Base-by-base conservation (phyloP, 2,888 invertebrate genomes). In the Apantesis nais region DNA sequence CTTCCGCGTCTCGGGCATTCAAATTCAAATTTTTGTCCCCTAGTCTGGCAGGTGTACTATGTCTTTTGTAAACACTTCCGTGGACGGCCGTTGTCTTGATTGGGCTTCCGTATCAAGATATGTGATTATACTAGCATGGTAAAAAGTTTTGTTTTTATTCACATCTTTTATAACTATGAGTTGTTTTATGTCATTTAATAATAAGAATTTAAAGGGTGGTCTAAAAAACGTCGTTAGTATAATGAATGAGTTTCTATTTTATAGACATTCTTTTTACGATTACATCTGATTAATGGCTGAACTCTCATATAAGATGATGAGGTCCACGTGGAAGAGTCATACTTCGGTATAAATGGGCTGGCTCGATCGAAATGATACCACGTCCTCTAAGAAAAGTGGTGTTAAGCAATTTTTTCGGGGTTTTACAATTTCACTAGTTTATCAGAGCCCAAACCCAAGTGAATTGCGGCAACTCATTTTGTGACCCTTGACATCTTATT, bases 1-100 rank as follows among this genome's bases (percentile, higher is more conserved):
- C 93, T 93, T 92, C 88, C 83, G 85, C 76, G 74, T 83, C 83
- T 79, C 72, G 77, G 78, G 84, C 80, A 91, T 92, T 94, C 91
- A 92, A 86, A 94, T 94, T 94, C 87, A 93, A 93, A 94, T 82
- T 79, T 75, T 67, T 90, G 91, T 91, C 92, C 90, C 91, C 90
- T 74, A 66, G 78, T 75, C 82, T 78, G 87, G 92, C 93, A 93
- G 93, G 90, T 91, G 93, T 86, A 91, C 84, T 80, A 77, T 85
- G 87, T 89, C 83, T 87, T 90, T 91, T 92, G 88, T 92, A 89
- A 88, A 87, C 85, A 88, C 89, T 93, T 92, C 92, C 92, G 90
- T 85, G 85, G 87, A 83, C 83, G 83, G 79, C 79, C 82, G 80
- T 83, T 81, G 83, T 78, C 78, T 85, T 79, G 78, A 81, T 78